Evolutionary conservation across 2,888 invertebrate genomes (phyloP), one percentile per base, ranked within the genome.

Genomic region (Ophion slaviceki): DNA sequence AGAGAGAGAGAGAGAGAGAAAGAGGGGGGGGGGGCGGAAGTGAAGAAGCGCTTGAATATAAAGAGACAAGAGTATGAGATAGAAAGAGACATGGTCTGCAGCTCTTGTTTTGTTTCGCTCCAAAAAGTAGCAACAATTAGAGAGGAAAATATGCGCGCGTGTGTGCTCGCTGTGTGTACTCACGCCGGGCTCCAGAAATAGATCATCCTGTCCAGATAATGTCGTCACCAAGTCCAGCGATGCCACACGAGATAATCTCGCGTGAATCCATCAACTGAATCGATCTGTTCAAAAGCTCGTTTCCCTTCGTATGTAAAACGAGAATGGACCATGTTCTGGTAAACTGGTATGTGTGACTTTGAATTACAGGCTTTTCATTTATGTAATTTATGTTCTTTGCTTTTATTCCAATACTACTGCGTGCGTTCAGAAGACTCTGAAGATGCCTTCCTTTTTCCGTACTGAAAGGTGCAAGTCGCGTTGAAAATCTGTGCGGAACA

Each of bases 251-350:
- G 64, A 71, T 72, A 80, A 76, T 36, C 64, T 66, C 66, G 81
- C 70, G 75, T 71, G 82, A 80, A 85, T 82, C 71, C 79, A 76
- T 85, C 82, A 79, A 76, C 79, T 66, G 61, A 53, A 71, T n/a
- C 4, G 71, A 82, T 85, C 82, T 76, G 82, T 76, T 85, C 57
- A 76, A 70, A 80, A 68, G 36, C 11, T 17, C 57, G 20, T 47
- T n/a, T 66, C 57, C 57, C 17, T 72, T 53, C 40, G 61, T 80
- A 67, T 80, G 24, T 11, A 75, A 75, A 85, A 71, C n/a, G 40
- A 57, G 2, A 28, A 28, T 45, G 17, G 8, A 17, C 62, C 17
- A 40, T 45, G 6, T 24, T 7, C 24, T 3, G 8, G 14, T 24
- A 20, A 20, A 8, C n/a, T 6, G 40, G 45, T 11, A 47, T 14